Base-by-base conservation (phyloP, 2,797 vertebrate genomes). In the Sebastolobus altivelis region DNA sequence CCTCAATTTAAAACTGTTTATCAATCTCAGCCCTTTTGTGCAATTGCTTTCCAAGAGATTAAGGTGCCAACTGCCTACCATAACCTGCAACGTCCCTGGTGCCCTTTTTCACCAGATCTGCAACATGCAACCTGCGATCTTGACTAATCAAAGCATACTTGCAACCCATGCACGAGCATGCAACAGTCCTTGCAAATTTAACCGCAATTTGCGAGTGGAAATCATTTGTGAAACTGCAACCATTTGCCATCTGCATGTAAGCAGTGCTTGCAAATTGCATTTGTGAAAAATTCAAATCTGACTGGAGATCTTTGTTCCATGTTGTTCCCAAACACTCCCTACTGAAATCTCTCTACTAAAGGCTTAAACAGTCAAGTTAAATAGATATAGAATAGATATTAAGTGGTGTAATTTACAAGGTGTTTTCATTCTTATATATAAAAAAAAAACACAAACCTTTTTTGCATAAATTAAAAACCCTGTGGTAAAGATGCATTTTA, bases 141-240 rank as follows among this genome's bases (percentile, higher is more conserved):
- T 25, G 52, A 49, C 38, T 5, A 22, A 40, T 55, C 43, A 62
- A 37, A 67, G 16, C 4, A 27, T 5, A 40, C 11, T 25, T 22
- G 9, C 59, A 61, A 35, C 18, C 8, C 5, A 61, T 33, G 29
- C 58, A 60, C 1, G 0, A 12, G 0, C 0, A 3, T 13, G 33
- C 1, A 11, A 6, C 37, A 66, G 20, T 67, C n/a, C 11, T 29
- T 72, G 38, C 4, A 18, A 22, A 33, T 31, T 4, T 6, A 52
- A 49, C 63, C 2, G 0, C 38, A 49, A 4, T 27, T 54, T 49
- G 20, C 1, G 0, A n/a, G 13, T 7, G 37, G 27, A 9, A 46
- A 7, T 58, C 20, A 10, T 75, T 71, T 60, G 22, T 25, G 29
- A 40, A 60, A n/a, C 37, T 35, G 33, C 35, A 8, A 33, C 14